Percentiles rank a stretch among this genome's conserved stretches.
Evolutionary conservation across 2,113 vertebrate species (phyloP).

Genomic region (Lophotis ruficrista): DNA sequence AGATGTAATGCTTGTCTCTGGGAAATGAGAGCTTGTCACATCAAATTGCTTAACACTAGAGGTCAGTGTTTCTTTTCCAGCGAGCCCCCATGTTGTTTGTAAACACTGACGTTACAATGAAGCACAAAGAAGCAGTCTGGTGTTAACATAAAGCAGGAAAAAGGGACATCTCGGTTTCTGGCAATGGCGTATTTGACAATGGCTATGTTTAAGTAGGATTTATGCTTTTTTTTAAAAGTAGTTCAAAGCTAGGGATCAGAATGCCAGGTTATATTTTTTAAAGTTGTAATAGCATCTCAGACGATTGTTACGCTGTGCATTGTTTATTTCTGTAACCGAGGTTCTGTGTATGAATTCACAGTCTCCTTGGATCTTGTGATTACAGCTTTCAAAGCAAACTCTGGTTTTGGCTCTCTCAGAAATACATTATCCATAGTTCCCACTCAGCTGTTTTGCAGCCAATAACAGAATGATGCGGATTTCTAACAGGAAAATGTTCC

Average conservation of each 20-base stretch:
- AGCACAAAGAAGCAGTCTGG: neutral
- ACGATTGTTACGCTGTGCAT: neutral
- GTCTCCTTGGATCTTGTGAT: neutral
- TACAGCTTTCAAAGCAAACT: neutral
- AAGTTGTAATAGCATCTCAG: neutral
- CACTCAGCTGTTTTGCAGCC: neutral
- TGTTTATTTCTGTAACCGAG: neutral
- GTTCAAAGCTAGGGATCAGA: neutral
- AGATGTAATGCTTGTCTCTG: neutral
- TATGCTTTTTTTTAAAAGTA: neutral
- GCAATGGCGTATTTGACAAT: neutral
- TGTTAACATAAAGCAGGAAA: neutral
- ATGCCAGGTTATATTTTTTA: neutral
- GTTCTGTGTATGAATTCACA: neutral
- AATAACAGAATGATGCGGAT: neutral
- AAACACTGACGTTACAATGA: neutral
- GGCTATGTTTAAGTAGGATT: neutral
- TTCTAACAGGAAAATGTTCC: neutral
- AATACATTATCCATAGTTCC: neutral
- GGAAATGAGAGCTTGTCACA: neutral
- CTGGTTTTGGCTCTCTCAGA: neutral
- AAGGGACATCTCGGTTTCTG: neutral
- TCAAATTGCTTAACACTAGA: slow-evolving; percentile 26
- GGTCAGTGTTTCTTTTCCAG: slow-evolving; percentile 61
- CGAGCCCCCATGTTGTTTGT: slow-evolving; percentile 23